Evolutionary conservation across 1,140 invertebrate genomes (phyloP), one percentile per base, ranked within the genome.

Genomic region (Zaprionus capensis): DNA sequence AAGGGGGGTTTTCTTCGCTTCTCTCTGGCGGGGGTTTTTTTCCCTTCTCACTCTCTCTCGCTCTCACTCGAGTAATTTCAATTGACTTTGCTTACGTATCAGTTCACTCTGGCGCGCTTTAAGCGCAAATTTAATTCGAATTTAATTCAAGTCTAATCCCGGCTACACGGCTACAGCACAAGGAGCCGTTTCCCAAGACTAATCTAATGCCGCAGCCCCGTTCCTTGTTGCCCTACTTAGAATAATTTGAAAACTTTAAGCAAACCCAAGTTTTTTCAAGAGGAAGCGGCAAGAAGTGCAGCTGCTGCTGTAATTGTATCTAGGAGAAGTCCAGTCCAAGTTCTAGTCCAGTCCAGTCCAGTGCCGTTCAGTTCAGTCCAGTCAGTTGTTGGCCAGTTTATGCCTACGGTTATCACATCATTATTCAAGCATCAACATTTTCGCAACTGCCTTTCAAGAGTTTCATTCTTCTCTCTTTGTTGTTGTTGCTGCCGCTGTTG

Each of bases 241-340:
- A 90, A 88, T 88, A 88, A 88, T 88, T 88, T 88, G 84, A 88
- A 88, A 88, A 88, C 85, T 88, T 88, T 88, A 84, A 88, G 84
- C 71, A 87, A 75, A 17, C 41, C 78, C 81, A 53, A 51, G 20
- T 44, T 15, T 65, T 14, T 24, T 69, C 41, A 38, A 46, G 70
- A 46, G 56, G 74, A 77, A 72, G 84, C 84, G 84, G 85, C 28
- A 26, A 9, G 56, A 78, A 78, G 64, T 88, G 84, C 84, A 84
- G 84, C 84, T 88, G 84, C 68, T 74, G 61, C 67, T 24, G 78
- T 81, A 78, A 85, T 75, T 84, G 74, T 85, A 85, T 84, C 82
- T 84, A 69, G 70, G 31, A 71, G 41, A 64, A 77, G 77, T 34
- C 31, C 31, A 34, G 31, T 34, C 31, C 31, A 34, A 34, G 31